Conservation (phyloP, 2,797 vertebrate species). For the Leptodactylus fallax region DNA sequence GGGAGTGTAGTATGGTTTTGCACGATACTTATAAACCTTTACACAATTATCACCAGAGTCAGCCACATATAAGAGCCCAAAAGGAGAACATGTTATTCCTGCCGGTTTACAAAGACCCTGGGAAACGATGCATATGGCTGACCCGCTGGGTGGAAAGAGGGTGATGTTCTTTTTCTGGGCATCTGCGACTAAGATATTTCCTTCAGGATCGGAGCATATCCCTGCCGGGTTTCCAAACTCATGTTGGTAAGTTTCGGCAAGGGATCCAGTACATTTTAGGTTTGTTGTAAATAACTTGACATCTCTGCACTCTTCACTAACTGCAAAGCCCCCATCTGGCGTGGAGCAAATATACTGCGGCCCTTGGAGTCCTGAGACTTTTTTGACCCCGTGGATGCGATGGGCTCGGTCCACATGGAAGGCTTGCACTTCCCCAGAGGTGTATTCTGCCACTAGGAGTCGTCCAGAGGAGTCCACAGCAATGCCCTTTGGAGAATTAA, state of each 20-base stretch:
- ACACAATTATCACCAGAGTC: slow-evolving; percentile 68
- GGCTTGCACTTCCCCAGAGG: slow-evolving; percentile 67
- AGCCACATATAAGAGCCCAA: slow-evolving; percentile 71
- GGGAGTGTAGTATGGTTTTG: slow-evolving; percentile 52
- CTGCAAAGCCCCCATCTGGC: slow-evolving; percentile 66
- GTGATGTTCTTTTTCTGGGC: slow-evolving; percentile 68
- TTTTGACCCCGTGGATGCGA: slow-evolving; percentile 39
- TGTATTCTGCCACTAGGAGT: slow-evolving; percentile 73
- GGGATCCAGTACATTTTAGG: slow-evolving; percentile 66
- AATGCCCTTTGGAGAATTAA: slow-evolving; percentile 69
- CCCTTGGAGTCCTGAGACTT: slow-evolving; percentile 67
- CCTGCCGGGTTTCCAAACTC: slow-evolving; percentile 70
- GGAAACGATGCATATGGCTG: slow-evolving; percentile 70
- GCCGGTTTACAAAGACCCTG: slow-evolving; percentile 65
- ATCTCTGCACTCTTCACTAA: slow-evolving; percentile 72
- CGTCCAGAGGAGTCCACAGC: slow-evolving; percentile 68
- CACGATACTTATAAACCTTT: slow-evolving; percentile 71
- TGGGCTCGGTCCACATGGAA: slow-evolving; percentile 68
- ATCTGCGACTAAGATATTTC: slow-evolving; percentile 70
- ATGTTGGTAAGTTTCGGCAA: slow-evolving; percentile 65
- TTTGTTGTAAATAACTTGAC: slow-evolving; percentile 70
- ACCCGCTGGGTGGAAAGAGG: slow-evolving; percentile 68
- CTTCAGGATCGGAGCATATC: slow-evolving; percentile 67
- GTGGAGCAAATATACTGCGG: slow-evolving; percentile 66
- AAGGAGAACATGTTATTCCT: slow-evolving; percentile 68